Evolutionary conservation across 2,113 vertebrate species (phyloP).

Genomic region (Gymnarchus niloticus): DNA sequence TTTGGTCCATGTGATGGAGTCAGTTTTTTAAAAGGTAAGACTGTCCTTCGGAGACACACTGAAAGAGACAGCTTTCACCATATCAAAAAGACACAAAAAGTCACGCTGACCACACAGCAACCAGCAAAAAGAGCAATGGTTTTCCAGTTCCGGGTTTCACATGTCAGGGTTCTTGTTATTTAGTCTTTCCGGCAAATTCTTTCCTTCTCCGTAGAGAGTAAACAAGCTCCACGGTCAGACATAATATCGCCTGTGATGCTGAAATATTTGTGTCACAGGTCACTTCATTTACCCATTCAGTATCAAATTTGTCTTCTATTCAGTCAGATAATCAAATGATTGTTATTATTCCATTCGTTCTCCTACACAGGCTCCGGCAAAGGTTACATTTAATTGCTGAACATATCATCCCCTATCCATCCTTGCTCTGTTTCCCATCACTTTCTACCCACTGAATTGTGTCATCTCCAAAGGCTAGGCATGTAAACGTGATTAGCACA

Average conservation of each 20-base stretch:
- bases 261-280: background rate
- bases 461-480: constrained; percentile 30
- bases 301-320: background rate
- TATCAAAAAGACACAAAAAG: too few species aligned
- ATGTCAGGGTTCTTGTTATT: background rate
- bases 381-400: constrained; percentile 1
- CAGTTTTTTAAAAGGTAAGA: too few species aligned
- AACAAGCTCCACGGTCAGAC: background rate
- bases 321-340: constrained; percentile 25
- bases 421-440: background rate
- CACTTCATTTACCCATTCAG: constrained; percentile 1
- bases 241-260: background rate
- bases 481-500: constrained; percentile 39
- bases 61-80: too few species aligned
- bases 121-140: background rate
- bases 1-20: too few species aligned
- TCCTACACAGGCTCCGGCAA: constrained; percentile 16
- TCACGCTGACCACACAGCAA: too few species aligned
- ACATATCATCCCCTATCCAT: background rate
- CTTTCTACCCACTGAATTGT: constrained; percentile 30
- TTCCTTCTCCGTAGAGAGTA: background rate
- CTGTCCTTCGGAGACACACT: too few species aligned
- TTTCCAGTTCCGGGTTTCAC: background rate
- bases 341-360: constrained; percentile 34
- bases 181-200: background rate